These are phyloP conservation scores for Rhodinocichla rosea DNA, from an alignment of 2,113 vertebrate genomes.

Conservation along the genomic window DNA sequence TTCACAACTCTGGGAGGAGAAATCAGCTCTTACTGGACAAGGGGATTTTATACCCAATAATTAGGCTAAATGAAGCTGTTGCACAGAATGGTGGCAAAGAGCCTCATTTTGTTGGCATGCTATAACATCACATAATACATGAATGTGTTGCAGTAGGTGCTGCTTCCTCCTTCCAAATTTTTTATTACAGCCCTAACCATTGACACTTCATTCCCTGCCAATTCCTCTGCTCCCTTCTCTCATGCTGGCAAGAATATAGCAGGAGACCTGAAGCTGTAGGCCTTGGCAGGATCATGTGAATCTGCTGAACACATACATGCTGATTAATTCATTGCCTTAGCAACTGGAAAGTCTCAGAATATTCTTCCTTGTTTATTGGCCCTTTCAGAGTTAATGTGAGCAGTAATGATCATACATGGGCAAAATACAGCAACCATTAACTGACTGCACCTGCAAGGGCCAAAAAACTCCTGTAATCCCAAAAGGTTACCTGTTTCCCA, in stretches of 20 bases:
- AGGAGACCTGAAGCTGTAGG: constrained; percentile 10
- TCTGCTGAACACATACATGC: background rate
- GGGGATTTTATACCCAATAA: constrained; percentile 40
- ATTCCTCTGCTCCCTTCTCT: background rate
- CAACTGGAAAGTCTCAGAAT: constrained; percentile 23
- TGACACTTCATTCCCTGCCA: constrained; percentile 42
- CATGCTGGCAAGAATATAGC: constrained; percentile 21
- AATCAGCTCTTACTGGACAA: constrained; percentile 53
- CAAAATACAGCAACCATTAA: background rate
- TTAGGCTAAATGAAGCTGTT: constrained; percentile 54
- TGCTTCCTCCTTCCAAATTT: constrained; percentile 53
- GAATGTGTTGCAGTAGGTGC: constrained; percentile 12
- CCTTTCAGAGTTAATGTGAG: background rate
- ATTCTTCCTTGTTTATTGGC: background rate
- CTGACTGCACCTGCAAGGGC: background rate
- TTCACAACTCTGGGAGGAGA: constrained; percentile 51
- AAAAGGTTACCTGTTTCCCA: background rate
- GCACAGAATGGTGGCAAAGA: constrained; percentile 26
- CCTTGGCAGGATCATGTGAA: constrained; percentile 6
- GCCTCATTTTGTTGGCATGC: constrained; percentile 1
- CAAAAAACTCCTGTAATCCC: background rate
- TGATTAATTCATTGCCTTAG: constrained; percentile 55
- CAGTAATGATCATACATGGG: background rate
- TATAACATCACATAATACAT: background rate
- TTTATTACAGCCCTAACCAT: constrained; percentile 49